Percentiles rank a stretch among this genome's conserved stretches.
phyloP scores from a whole-genome alignment of 2,888 invertebrate genomes.

The Actias luna region DNA sequence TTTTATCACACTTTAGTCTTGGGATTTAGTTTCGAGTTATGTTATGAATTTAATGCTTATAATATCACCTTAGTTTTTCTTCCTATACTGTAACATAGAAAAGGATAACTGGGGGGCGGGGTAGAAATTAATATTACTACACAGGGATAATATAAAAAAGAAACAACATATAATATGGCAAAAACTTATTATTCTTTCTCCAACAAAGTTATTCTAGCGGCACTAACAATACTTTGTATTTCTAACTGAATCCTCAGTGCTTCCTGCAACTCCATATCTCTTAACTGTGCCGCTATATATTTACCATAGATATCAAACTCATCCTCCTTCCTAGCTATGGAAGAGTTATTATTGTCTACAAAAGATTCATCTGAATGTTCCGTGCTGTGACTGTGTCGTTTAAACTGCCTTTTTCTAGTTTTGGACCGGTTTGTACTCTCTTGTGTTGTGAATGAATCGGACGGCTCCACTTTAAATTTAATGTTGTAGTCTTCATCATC shows the following conservation, averaged over 20 bases:
- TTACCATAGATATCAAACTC: conserved; percentile 76
- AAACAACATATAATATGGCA: not conserved
- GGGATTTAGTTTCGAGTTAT: too few species aligned
- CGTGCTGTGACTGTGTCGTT: conserved; percentile 38
- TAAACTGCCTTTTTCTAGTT: conserved; percentile 55
- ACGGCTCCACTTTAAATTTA: conserved; percentile 48
- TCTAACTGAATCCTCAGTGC: conserved; percentile 64
- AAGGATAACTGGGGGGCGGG: too few species aligned
- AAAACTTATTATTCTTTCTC: conserved; percentile 22
- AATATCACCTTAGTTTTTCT: too few species aligned
- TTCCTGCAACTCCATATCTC: conserved; percentile 62
- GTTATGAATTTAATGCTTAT: too few species aligned
- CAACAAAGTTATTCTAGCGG: conserved; percentile 58
- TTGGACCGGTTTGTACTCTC: conserved; percentile 29
- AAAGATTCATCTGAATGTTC: conserved; percentile 48
- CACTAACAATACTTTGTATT: conserved; percentile 66
- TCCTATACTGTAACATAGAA: too few species aligned
- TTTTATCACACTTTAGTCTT: too few species aligned
- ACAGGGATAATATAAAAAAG: not conserved
- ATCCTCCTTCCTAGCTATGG: conserved; percentile 53
- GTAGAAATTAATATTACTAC: not conserved
- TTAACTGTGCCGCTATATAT: conserved; percentile 69
- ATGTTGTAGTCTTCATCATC: conserved; percentile 41
- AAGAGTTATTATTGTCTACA: conserved; percentile 40
- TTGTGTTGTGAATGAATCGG: conserved; percentile 30